Evolutionary conservation across 2,797 vertebrate genomes (phyloP), one percentile per base, ranked within the genome.

Genomic region (Peromyscus melanophrys): DNA sequence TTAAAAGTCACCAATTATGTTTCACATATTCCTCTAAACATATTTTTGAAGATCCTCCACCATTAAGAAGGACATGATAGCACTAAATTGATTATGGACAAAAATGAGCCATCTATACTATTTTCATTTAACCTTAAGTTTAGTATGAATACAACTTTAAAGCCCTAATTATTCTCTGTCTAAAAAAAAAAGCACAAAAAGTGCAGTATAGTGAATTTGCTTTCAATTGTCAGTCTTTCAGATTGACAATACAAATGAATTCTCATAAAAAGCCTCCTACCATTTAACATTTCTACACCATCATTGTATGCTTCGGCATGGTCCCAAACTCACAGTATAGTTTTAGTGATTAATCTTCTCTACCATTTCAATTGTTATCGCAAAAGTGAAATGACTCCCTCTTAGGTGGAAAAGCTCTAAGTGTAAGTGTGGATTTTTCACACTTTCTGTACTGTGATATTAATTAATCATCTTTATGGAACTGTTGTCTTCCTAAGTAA

Each of bases 1-100:
- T 86, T 94, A 5, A 40, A 89, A 96, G 57, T 95, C 94, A 93
- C 59, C 86, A 46, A 96, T 98, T 98, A 96, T 95, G 34, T 96
- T 90, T 88, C 94, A 92, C 2, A 52, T 67, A 94, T 73, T 77
- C 13, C 6, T 43, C 43, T 91, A 83, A 96, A 2, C 16, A 75
- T 76, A 14, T 95, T 67, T 95, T 95, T 69, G 37, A 43, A 43
- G n/a, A 90, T n/a, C 16, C 43, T 97, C 88, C 81, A 23, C 12
- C 65, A 95, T 90, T 92, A 95, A 97, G 84, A 40, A 69, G 4
- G 63, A 95, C 63, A 89, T 23, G 86, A 17, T 94, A 89, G 63
- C 34, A 91, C 4, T 81, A 55, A 59, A 93, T 81, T 92, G 69
- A 21, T 97, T 97, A 88, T 76, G 25, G 71, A 67, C 80, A 46